Conservation (phyloP, 2,113 vertebrate genomes). For the Podocnemis expansa region DNA sequence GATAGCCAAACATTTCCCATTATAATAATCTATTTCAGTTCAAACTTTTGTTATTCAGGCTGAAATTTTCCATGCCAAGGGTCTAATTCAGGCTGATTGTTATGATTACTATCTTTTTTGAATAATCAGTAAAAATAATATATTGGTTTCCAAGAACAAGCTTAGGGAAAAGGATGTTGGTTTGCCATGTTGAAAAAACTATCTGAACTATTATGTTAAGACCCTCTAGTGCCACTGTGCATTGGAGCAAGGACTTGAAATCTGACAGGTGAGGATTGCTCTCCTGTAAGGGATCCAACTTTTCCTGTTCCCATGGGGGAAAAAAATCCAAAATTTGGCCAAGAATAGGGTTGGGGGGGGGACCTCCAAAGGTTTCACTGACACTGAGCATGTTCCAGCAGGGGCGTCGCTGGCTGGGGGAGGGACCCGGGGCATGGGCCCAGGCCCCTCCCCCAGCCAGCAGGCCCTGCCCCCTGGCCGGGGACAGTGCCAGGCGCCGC, state of each 20-base stretch:
- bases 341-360: no score
- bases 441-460: no score
- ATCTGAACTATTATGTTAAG: background rate
- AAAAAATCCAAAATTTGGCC: background rate
- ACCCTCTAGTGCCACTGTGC: background rate
- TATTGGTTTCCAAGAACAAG: background rate
- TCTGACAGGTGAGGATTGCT: background rate
- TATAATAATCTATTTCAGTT: background rate
- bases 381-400: background rate
- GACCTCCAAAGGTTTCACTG: background rate
- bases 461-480: no score
- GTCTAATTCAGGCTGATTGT: background rate
- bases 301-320: background rate
- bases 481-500: no score
- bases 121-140: background rate
- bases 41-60: background rate
- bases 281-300: background rate
- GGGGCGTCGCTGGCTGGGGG: no score
- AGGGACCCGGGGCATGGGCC: no score
- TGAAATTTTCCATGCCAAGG: background rate
- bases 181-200: background rate
- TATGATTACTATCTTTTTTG: background rate
- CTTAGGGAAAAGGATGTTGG: background rate
- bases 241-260: background rate
- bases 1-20: fast-evolving